Evolutionary conservation across 2,888 invertebrate species (phyloP), one percentile per base, ranked within the genome.

Genomic region (Meiosimyza platycephala): DNA sequence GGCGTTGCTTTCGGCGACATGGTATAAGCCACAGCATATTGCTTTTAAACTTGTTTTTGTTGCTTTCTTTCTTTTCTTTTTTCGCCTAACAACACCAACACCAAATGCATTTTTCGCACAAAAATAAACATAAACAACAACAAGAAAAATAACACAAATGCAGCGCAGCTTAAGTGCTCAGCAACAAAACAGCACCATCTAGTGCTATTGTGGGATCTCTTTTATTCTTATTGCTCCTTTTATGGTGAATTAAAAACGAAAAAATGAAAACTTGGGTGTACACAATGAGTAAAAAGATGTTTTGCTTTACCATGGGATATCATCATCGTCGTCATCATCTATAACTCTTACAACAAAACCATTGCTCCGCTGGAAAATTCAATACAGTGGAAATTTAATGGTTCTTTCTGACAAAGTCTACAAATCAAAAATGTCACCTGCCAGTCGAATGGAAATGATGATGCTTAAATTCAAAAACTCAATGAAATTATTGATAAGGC

Each of bases 21-120:
- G 54, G 33, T n/a, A 28, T 52, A 66, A 66, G 66, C 66, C 54
- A 16, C 66, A 66, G 52, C 66, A 54, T 66, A 66, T 66, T 66
- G 66, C 66, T 50, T 66, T 66, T 52, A 28, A 66, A 66, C 54
- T 54, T 11, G 9, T 57, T 57, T 6, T 40, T 40, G 1, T 57
- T 28, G 11, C 12, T 57, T 57, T 28, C 28, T 57, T 57, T 18
- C 12, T 57, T 57, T 28, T 3, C 28, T 57, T 18, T 28, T 57
- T 13, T 16, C 57, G 18, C 57, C 11, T 18, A 15, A 18, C 13
- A 28, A 28, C 40, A 40, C 40, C 13, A 28, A 28, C 40, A 40
- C 40, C 40, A 40, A 40, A 40, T 40, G 40, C 57, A 57, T 57
- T 16, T 57, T 16, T 28, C 11, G 28, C 57, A 22, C 57, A 40